These are phyloP conservation scores for Propithecus coquereli DNA, from an alignment of 2,113 vertebrate species.

Conservation along the genomic window DNA sequence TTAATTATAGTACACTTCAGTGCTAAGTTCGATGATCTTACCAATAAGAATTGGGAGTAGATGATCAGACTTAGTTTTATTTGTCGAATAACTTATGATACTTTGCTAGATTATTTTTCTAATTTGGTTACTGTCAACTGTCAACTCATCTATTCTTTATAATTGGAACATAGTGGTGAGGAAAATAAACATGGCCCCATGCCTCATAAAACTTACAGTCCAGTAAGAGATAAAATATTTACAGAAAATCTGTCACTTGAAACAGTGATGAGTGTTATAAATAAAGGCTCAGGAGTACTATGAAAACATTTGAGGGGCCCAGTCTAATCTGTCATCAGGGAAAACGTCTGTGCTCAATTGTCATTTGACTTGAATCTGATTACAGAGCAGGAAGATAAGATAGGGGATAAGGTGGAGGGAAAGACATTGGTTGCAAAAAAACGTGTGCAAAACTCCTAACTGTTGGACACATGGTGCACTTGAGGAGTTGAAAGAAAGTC, in stretches of 20 bases:
- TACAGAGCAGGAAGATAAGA: background rate
- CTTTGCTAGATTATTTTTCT: background rate
- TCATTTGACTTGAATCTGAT: background rate
- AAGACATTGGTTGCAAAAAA: background rate
- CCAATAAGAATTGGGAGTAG: background rate
- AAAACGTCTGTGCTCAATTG: background rate
- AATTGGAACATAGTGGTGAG: background rate
- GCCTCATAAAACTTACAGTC: background rate
- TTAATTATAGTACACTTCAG: background rate
- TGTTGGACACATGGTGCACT: background rate
- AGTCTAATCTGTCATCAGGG: background rate
- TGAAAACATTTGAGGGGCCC: background rate
- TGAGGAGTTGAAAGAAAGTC: background rate
- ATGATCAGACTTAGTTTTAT: background rate
- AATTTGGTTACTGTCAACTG: background rate
- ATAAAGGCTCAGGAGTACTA: background rate
- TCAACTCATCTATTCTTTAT: background rate
- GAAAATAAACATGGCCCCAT: background rate
- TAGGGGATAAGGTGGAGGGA: background rate
- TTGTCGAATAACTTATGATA: background rate
- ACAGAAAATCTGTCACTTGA: background rate
- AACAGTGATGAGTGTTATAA: background rate
- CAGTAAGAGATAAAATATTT: background rate
- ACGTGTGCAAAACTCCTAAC: background rate
- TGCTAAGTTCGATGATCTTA: background rate